Conservation (phyloP, 2,113 vertebrate genomes). For the Aythya baeri region DNA sequence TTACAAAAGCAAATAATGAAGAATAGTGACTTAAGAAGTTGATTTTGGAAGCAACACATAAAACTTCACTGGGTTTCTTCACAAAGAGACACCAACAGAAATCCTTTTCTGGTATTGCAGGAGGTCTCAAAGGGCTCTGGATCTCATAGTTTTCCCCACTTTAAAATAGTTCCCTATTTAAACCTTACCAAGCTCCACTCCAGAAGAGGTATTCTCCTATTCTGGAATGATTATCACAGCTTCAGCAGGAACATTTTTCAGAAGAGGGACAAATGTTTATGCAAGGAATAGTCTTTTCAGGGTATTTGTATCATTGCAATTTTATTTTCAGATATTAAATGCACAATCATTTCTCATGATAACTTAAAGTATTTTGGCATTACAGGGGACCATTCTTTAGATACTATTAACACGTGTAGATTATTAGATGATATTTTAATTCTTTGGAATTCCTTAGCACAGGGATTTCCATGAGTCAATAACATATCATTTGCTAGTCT, state of each 20-base stretch:
- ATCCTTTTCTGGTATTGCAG: not conserved
- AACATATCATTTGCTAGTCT: not conserved
- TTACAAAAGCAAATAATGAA: not conserved
- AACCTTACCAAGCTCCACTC: not conserved
- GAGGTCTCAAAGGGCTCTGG: not conserved
- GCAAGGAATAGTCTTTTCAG: not conserved
- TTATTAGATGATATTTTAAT: not conserved
- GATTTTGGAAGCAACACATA: not conserved
- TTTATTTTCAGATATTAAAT: not conserved
- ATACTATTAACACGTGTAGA: not conserved
- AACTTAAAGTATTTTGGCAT: not conserved
- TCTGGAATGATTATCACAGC: not conserved
- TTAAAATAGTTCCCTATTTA: not conserved
- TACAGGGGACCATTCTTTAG: not conserved
- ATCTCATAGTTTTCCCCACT: not conserved
- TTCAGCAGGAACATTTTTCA: not conserved
- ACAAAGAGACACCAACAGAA: not conserved
- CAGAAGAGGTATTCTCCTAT: not conserved
- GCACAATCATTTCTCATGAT: not conserved
- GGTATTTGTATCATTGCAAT: not conserved
- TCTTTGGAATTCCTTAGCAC: not conserved
- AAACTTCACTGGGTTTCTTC: not conserved
- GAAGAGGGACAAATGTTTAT: not conserved
- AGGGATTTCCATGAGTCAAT: not conserved
- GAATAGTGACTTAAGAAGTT: not conserved